Conservation (phyloP, 2,888 invertebrate species). For the Aphodius sticticus region DNA sequence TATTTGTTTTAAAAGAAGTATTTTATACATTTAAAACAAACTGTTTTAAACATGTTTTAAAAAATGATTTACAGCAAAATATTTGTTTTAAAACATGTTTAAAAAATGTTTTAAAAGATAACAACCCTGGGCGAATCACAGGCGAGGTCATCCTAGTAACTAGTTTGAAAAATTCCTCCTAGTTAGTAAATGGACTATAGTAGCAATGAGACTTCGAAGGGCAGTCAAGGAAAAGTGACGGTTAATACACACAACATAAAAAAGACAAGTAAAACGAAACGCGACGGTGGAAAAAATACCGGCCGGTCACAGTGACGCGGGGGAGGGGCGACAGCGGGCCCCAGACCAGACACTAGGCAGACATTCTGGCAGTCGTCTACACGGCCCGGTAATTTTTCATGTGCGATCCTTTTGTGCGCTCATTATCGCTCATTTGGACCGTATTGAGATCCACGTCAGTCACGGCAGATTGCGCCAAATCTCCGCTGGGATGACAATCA, state of each 20-base stretch:
- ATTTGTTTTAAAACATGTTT: too few relatives aligned
- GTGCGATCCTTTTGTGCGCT: constrained; percentile 20
- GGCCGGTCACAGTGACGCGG: background rate
- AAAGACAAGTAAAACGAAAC: background rate
- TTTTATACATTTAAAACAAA: too few relatives aligned
- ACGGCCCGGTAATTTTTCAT: constrained; percentile 20
- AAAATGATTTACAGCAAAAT: too few relatives aligned
- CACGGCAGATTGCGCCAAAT: constrained; percentile 10
- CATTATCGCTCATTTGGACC: constrained; percentile 21
- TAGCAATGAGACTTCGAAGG: background rate
- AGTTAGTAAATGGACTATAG: too few relatives aligned
- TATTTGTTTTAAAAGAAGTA: too few relatives aligned
- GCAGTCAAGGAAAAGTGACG: background rate
- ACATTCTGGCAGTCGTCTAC: background rate
- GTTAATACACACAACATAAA: background rate
- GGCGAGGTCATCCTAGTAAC: too few relatives aligned
- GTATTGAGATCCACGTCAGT: constrained; percentile 19
- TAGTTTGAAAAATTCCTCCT: too few relatives aligned
- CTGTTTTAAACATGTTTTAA: too few relatives aligned
- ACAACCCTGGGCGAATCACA: too few relatives aligned
- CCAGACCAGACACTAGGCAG: background rate
- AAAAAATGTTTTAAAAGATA: too few relatives aligned
- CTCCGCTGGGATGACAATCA: constrained; percentile 8
- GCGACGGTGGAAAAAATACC: background rate
- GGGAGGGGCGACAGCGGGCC: background rate